These are phyloP conservation scores for Prenolepis imparis DNA, from an alignment of 2,888 invertebrate species.

Conservation along the genomic window DNA sequence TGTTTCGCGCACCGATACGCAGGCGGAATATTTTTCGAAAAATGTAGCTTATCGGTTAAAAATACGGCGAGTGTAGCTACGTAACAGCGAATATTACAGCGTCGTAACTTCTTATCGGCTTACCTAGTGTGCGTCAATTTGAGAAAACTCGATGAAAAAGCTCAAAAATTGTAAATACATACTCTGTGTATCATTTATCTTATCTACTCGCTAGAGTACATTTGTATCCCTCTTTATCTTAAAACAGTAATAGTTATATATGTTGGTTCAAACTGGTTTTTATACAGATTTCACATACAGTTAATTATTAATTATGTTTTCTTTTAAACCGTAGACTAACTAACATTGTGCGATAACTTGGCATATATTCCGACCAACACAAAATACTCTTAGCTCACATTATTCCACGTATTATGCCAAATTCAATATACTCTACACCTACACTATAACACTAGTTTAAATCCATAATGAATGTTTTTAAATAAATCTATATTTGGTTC, in stretches of 20 bases:
- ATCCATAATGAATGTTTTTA: background rate
- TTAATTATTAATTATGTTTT: slow-evolving; percentile 46
- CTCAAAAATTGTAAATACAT: slow-evolving; percentile 6
- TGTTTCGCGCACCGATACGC: slow-evolving; percentile 14
- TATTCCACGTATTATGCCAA: slow-evolving; percentile 19
- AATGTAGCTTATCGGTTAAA: slow-evolving; percentile 3
- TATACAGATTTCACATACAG: background rate
- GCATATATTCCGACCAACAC: slow-evolving; percentile 23
- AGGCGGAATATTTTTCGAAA: slow-evolving; percentile 34
- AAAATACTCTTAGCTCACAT: background rate
- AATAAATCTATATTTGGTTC: background rate
- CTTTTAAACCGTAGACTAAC: background rate
- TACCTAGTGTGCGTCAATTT: slow-evolving; percentile 26
- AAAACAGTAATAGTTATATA: slow-evolving; percentile 1
- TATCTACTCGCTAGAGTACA: background rate
- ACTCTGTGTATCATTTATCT: slow-evolving; percentile 15
- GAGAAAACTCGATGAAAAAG: slow-evolving; percentile 16
- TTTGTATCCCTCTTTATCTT: background rate
- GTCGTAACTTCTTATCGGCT: slow-evolving; percentile 30
- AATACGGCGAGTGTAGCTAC: background rate
- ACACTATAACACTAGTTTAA: background rate
- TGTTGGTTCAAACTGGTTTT: slow-evolving; percentile 1
- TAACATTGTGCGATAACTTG: slow-evolving; percentile 20
- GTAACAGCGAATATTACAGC: slow-evolving; percentile 20
- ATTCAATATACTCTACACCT: background rate